Base-by-base conservation (phyloP, 2,797 vertebrate genomes). In the Steatocranus sp. region DNA sequence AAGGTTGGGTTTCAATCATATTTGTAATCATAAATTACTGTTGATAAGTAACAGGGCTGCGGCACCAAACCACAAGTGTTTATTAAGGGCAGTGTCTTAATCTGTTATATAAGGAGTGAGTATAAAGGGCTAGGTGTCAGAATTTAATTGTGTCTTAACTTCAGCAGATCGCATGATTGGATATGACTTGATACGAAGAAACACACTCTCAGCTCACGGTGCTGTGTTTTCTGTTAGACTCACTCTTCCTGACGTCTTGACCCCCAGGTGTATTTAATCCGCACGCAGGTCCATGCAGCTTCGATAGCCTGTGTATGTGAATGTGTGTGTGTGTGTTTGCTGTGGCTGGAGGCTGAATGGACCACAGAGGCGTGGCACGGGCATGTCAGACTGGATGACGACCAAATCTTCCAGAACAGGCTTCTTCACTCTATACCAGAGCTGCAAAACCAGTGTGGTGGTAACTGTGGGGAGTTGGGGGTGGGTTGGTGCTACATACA, bases 221-320 rank as follows among this genome's bases (percentile, higher is more conserved):
- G 78, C 89, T 76, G 46, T 86, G 86, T 50, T 91, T 83, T 85
- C 81, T 86, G 80, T 83, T 80, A 49, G 66, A 74, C 78, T 86
- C 86, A 79, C 73, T 83, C 79, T 61, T 86, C 81, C 74, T 54
- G 82, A 70, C 51, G 85, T 80, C 91, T 76, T 85, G 85, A 88
- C 90, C 87, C 81, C 73, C 61, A 50, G 86, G 75, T 91, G 91
- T 89, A 83, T 91, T 91, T 91, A 80, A 90, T 93, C 87, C 87
- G 79, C 63, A 80, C 58, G 76, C 70, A 73, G 81, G 77, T 66
- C 84, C 80, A 84, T 77, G 38, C 53, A 80, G 73, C 90, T 85
- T 89, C 76, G 88, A 80, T 23, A 51, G 80, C 61, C 17, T 66
- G 51, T 74, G 51, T 54, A 46, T 53, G 82, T 63, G 43, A 68